These are phyloP conservation scores for Patiria miniata DNA, from an alignment of 35 echinoderm and acorn worm genomes.

Conservation along the genomic window DNA sequence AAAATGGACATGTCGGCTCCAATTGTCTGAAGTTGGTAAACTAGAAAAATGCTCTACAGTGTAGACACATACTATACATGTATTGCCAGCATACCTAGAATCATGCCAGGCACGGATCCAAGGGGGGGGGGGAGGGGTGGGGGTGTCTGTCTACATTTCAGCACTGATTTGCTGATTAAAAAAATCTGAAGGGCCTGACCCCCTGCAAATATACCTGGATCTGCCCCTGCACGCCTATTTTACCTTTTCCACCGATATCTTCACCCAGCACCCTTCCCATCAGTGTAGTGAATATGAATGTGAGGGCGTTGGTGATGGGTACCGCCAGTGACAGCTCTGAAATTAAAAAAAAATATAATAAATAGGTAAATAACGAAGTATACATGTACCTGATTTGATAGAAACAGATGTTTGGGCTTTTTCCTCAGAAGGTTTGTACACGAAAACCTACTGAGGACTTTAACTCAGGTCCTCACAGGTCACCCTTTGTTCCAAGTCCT, in stretches of 20 bases:
- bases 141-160: no score
- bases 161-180: no score
- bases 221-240: neutral
- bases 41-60: no score
- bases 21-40: no score
- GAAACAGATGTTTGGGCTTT: neutral
- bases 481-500: no score
- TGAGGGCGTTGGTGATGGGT: constrained; percentile 84
- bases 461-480: neutral
- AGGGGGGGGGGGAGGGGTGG: no score
- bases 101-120: neutral
- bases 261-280: constrained; percentile 78
- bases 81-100: no score
- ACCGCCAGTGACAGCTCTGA: constrained; percentile 82
- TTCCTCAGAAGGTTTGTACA: no score
- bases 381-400: neutral
- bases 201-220: no score
- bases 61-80: no score
- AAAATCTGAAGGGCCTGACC: no score
- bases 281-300: constrained; percentile 84
- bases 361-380: neutral
- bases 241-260: constrained; percentile 85
- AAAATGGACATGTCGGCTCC: no score
- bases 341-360: constrained; percentile 33
- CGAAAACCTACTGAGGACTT: neutral